Percentiles rank a stretch among this genome's conserved stretches.
Conservation (phyloP, 2,888 invertebrate genomes). For the Cryptus viduatorius region DNA sequence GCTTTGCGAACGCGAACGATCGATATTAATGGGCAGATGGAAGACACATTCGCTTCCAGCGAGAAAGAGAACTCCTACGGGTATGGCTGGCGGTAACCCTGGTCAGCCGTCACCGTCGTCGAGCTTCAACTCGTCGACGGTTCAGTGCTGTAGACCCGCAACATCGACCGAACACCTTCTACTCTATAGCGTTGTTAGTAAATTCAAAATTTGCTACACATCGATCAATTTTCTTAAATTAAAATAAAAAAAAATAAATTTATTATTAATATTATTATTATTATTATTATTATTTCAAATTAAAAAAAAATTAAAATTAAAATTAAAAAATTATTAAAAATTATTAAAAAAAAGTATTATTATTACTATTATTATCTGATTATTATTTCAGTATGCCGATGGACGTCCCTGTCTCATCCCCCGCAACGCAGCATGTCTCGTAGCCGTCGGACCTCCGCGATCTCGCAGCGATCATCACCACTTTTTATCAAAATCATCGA, state of each 20-base stretch:
- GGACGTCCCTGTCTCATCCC: slow-evolving; percentile 83
- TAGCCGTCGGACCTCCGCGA: slow-evolving; percentile 90
- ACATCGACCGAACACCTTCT: slow-evolving; percentile 91
- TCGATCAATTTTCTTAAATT: no score
- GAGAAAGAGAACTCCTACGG: slow-evolving; percentile 91
- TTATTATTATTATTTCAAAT: slow-evolving; percentile 56
- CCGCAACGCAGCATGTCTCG: slow-evolving; percentile 90
- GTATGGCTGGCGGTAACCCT: slow-evolving; percentile 82
- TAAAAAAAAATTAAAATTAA: no score
- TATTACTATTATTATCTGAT: neutral
- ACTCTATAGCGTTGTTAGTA: slow-evolving; percentile 83
- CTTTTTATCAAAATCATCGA: slow-evolving; percentile 88
- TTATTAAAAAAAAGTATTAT: no score
- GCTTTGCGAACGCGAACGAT: slow-evolving; percentile 92
- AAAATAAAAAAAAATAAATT: neutral
- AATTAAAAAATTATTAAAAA: no score
- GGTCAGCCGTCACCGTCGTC: slow-evolving; percentile 80
- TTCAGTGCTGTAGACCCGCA: slow-evolving; percentile 90
- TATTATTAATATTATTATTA: neutral
- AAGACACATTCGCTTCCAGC: slow-evolving; percentile 96
- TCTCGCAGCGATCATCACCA: slow-evolving; percentile 90
- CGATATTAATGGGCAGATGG: slow-evolving; percentile 94
- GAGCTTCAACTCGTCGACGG: slow-evolving; percentile 80
- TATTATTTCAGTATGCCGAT: slow-evolving; percentile 79
- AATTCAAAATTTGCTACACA: neutral